A percentile compares a stretch with the other conserved stretches of the same genome.
Conservation (phyloP, 2,113 vertebrate genomes). For the Myotis brandtii region DNA sequence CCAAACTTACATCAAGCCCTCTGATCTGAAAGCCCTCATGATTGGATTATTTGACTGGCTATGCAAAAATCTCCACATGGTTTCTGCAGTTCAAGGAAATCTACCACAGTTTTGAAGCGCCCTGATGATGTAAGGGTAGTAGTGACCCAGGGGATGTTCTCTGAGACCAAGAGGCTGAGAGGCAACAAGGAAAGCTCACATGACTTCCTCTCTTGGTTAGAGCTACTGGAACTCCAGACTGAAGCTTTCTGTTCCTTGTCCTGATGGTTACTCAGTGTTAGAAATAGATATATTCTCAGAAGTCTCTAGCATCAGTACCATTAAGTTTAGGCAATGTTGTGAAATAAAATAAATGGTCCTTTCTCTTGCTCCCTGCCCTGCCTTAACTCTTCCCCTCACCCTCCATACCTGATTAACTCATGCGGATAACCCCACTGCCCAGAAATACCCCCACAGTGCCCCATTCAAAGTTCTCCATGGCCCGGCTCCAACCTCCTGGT, state of each 20-base stretch:
- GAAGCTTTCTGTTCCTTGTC: neutral
- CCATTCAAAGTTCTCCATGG: neutral
- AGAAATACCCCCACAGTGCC: neutral
- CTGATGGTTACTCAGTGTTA: neutral
- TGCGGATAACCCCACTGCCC: neutral
- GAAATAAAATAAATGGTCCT: neutral
- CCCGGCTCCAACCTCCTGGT: neutral
- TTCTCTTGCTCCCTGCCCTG: neutral
- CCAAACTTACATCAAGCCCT: neutral
- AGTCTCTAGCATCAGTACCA: neutral
- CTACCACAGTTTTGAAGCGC: neutral
- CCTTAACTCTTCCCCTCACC: neutral
- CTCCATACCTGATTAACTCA: neutral
- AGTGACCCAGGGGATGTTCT: neutral
- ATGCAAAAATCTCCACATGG: neutral
- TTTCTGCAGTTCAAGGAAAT: neutral
- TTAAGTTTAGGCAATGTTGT: neutral
- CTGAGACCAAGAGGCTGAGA: neutral
- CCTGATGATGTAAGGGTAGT: neutral
- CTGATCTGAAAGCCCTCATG: neutral
- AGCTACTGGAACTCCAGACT: neutral
- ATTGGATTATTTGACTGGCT: conserved; percentile 2
- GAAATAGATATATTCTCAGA: neutral
- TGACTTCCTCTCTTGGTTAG: neutral
- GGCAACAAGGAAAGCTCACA: neutral